These are phyloP conservation scores for Garra rufa DNA, from an alignment of 2,113 vertebrate genomes.

Conservation along the genomic window DNA sequence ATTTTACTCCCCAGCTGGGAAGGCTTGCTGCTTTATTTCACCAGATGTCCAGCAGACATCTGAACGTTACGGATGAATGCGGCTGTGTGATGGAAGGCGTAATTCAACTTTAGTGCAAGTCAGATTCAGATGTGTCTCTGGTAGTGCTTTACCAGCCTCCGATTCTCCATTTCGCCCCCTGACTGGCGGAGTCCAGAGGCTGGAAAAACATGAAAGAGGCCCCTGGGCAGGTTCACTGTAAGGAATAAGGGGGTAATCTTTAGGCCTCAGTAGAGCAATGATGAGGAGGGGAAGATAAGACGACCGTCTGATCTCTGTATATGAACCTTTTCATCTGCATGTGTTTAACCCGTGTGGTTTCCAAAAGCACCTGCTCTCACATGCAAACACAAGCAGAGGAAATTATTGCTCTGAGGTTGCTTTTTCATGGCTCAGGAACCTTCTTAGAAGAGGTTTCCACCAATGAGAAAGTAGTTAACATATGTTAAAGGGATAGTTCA, in stretches of 20 bases:
- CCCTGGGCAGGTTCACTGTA: constrained; percentile 26
- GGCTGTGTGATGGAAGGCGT: constrained; percentile 55
- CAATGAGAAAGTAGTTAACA: background rate
- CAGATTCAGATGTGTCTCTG: constrained; percentile 51
- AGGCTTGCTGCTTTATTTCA: constrained; percentile 52
- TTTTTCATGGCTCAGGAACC: background rate
- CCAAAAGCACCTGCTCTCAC: constrained; percentile 22
- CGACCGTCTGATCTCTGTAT: constrained; percentile 25
- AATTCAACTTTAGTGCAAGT: constrained; percentile 59
- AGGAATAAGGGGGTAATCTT: background rate
- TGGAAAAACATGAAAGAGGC: constrained; percentile 42
- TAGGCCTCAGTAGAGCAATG: constrained; percentile 7
- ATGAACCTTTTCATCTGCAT: constrained; percentile 43
- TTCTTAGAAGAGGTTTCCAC: background rate
- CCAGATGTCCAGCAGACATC: constrained; percentile 62
- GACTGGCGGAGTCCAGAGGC: constrained; percentile 46
- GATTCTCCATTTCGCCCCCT: constrained; percentile 9
- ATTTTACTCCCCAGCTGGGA: constrained; percentile 51
- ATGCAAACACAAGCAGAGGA: constrained; percentile 3
- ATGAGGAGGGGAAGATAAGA: constrained; percentile 41
- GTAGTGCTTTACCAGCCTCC: constrained; percentile 59
- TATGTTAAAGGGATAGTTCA: background rate
- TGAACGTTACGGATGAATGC: constrained; percentile 57
- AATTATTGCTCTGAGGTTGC: constrained; percentile 9
- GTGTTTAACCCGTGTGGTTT: constrained; percentile 40